Evolutionary conservation across 2,888 invertebrate species (phyloP), one percentile per base, ranked within the genome.

Genomic region (Elysia crispata): DNA sequence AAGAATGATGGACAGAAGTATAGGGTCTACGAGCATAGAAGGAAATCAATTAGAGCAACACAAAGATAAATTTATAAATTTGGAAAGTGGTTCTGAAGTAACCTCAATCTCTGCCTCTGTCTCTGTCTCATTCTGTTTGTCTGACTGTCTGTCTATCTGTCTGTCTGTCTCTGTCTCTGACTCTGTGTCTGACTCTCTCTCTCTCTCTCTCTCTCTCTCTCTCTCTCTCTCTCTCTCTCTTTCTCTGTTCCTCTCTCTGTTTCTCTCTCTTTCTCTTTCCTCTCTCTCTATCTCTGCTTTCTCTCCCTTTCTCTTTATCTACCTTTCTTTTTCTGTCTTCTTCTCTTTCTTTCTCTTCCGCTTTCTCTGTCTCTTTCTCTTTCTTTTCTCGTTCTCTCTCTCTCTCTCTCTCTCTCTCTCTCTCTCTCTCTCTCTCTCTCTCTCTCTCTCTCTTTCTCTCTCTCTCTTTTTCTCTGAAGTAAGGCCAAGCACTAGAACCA

Each of bases 381-480:
- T 20, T 20, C 25, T 50, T 66, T 15, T 66, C 66, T 50, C 25
- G 20, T 49, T 41, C 28, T 28, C 30, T 31, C 5, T 49, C 33
- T 20, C 1, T 41, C 13, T 20, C 25, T 50, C 49, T 15, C 33
- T 20, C 25, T 20, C 28, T 28, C 28, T 33, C 25, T 25, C 25
- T 66, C 66, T 64, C 76, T 25, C 66, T 33, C 66, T 62, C 76
- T 31, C 31, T 62, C 62, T 62, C 76, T 62, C 25, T 62, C 76
- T 76, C 76, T 33, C 30, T 62, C 62, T 76, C 62, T 62, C 62
- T 62, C 31, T 62, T 33, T 62, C 76, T 33, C 62, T 62, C 62
- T 62, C 62, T 33, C 62, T 62, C 62, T 62, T 33, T 62, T 33
- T 62, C 60, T 76, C 30, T n/a, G n/a, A n/a, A n/a, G n/a, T n/a